phyloP scores from a whole-genome alignment of 2,113 vertebrate genomes.

The Orthonyx spaldingii region DNA sequence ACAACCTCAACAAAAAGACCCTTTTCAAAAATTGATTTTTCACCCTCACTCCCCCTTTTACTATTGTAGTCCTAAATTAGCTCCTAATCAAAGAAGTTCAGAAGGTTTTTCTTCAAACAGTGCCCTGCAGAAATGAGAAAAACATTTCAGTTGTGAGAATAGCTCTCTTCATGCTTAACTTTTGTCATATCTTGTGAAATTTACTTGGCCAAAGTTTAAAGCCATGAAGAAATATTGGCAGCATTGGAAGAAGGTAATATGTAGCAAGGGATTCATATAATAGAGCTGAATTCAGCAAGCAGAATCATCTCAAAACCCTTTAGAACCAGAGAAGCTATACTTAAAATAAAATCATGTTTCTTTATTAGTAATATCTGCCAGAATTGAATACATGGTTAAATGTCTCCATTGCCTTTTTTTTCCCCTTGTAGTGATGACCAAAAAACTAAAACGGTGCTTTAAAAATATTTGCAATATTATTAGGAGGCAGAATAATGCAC shows the following conservation, averaged over 20 bases:
- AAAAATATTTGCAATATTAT: constrained; percentile 41
- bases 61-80: not conserved
- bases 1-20: not conserved
- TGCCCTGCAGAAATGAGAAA: not conserved
- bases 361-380: not conserved
- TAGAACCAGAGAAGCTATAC: not conserved
- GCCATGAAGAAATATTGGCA: not conserved
- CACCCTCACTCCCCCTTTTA: not conserved
- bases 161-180: not conserved
- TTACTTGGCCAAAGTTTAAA: not conserved
- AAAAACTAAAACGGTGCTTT: constrained; percentile 27
- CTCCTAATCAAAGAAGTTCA: not conserved
- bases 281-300: not conserved
- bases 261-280: not conserved
- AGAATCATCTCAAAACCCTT: not conserved
- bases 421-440: not conserved
- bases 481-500: not conserved
- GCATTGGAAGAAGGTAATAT: not conserved
- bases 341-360: not conserved
- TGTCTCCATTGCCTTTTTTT: not conserved
- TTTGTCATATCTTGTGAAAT: not conserved
- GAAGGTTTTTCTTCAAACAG: not conserved
- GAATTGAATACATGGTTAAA: constrained; percentile 23
- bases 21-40: not conserved
- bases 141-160: not conserved